A percentile compares a stretch with the other conserved stretches of the same genome.
These are phyloP conservation scores for Bergia puertoricense DNA, from an alignment of 92 coral and sea anemone genomes.

Conservation along the genomic window DNA sequence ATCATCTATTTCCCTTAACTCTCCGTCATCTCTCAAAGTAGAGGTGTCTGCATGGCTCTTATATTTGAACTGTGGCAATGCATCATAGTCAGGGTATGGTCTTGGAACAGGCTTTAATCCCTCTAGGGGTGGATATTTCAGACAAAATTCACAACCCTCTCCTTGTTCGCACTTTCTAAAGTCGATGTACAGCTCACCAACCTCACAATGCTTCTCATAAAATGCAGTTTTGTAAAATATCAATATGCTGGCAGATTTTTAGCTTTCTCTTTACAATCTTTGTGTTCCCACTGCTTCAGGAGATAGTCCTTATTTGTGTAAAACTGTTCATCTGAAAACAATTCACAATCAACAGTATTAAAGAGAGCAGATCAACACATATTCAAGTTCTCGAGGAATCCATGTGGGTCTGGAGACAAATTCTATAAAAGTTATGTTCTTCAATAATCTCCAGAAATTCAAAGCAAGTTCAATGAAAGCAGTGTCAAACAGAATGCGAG, in stretches of 20 bases:
- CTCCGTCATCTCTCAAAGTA: not conserved
- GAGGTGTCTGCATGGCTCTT: not conserved
- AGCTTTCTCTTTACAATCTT: constrained; percentile 22
- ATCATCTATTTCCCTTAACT: constrained; percentile 10
- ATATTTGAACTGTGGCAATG: constrained; percentile 5
- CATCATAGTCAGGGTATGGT: constrained; percentile 31
- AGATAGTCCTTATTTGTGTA: constrained; percentile 20
- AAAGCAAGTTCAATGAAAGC: too few relatives aligned
- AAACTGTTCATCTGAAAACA: constrained; percentile 41
- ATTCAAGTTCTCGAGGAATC: not conserved
- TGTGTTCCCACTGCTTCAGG: constrained; percentile 27
- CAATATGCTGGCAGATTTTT: constrained; percentile 26
- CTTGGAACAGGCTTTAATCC: constrained; percentile 34
- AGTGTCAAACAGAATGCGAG: too few relatives aligned
- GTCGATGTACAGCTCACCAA: constrained; percentile 39
- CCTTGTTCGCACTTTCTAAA: constrained; percentile 27
- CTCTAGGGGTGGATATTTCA: constrained; percentile 31
- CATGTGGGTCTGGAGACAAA: not conserved
- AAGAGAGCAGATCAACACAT: not conserved
- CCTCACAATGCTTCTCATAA: constrained; percentile 32
- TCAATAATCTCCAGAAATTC: too few relatives aligned
- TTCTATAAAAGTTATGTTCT: too few relatives aligned
- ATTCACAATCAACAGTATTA: not conserved
- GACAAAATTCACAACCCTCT: constrained; percentile 26
- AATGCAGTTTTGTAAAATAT: constrained; percentile 22